Evolutionary conservation across 2,797 vertebrate genomes (phyloP), one percentile per base, ranked within the genome.

Genomic region (Ctenopoma multispine): DNA sequence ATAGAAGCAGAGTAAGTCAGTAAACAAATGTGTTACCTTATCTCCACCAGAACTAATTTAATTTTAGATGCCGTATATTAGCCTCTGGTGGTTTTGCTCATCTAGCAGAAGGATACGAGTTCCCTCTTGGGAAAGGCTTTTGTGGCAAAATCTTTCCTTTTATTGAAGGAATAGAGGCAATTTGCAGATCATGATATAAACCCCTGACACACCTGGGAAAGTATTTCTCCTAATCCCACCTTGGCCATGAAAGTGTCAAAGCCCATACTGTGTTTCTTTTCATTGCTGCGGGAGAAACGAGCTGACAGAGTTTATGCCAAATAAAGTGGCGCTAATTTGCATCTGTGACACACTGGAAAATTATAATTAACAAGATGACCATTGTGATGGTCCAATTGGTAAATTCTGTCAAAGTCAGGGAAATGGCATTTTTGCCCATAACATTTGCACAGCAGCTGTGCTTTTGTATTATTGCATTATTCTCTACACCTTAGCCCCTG

Each of bases 11-110:
- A 57, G 47, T 46, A 75, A 50, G 48, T 65, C 24, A 14, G 46
- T 27, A 68, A 79, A 75, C 57, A 72, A 58, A 77, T 55, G 27
- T 23, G 13, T 58, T 67, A 69, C 63, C n/a, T n/a, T 60, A 55
- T 40, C 47, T 47, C 53, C 27, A 43, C 4, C 27, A 29, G 41
- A 69, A 68, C 57, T 69, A 53, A 78, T 80, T 67, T 47, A 14
- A 65, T 82, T 80, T 59, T 23, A 65, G 40, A 72, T 55, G 40
- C 54, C 3, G 9, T 61, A 8, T 68, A 64, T 74, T 47, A 75
- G 78, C 29, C 60, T 49, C 29, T n/a, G 44, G 27, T 60, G 55
- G 67, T 77, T 63, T 60, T 67, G 44, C 47, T 78, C 63, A 51
- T 69, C 58, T 14, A 61, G 34, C 10, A 2, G 9, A 47, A 41